phyloP scores from a whole-genome alignment of 37 sponge, comb jelly and placozoan species.

The Eunapius fragilis region DNA sequence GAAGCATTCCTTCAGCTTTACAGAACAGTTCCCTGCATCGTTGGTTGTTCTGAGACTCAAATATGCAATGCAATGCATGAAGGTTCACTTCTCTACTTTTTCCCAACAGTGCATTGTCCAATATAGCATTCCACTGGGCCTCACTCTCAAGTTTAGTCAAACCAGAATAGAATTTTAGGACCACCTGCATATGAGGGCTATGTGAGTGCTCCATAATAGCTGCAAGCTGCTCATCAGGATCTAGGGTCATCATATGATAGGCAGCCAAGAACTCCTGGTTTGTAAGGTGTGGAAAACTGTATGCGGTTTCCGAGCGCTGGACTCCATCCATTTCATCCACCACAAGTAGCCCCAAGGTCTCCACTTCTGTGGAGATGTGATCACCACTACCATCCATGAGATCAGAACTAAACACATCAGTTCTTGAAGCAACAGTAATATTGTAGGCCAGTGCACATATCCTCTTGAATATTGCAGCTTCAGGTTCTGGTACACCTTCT shows the following conservation, averaged over 20 bases:
- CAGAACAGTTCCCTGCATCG: no score
- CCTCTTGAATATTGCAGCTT: background rate
- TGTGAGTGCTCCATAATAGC: background rate
- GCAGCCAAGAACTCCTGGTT: constrained; percentile 36
- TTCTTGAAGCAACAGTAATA: background rate
- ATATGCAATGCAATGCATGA: no score
- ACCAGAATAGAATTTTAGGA: constrained; percentile 39
- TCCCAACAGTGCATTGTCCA: no score
- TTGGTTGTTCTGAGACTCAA: no score
- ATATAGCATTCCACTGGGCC: no score
- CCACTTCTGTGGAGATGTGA: background rate
- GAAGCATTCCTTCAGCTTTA: no score
- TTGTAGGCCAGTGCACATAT: constrained; percentile 29
- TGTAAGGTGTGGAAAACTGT: constrained; percentile 29
- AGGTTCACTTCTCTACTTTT: no score
- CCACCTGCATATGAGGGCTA: constrained; percentile 5
- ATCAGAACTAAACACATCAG: background rate
- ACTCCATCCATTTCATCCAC: background rate
- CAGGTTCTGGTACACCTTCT: background rate
- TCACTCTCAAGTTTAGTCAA: background rate
- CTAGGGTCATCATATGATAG: background rate
- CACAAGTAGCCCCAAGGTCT: constrained; percentile 9
- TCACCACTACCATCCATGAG: background rate
- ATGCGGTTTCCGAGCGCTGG: background rate
- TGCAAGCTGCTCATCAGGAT: background rate